phyloP scores from a whole-genome alignment of 1,140 invertebrate genomes.

The Rhagoletis pomonella region DNA sequence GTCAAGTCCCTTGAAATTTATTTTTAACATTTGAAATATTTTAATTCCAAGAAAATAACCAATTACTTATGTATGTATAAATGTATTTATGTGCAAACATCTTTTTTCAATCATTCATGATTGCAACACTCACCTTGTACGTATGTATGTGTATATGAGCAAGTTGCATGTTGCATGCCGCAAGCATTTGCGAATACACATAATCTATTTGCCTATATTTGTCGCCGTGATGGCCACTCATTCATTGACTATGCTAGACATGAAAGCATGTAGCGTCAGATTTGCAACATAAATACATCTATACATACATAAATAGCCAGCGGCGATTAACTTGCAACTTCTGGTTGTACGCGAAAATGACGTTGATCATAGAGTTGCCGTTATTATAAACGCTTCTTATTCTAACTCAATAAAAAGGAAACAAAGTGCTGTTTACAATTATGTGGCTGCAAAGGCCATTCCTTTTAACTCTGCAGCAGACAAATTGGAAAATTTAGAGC shows the following conservation, averaged over 20 bases:
- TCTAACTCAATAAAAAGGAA: too few species aligned
- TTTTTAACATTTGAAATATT: too few species aligned
- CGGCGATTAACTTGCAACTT: background rate
- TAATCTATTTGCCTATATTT: conserved; percentile 12
- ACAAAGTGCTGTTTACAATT: too few species aligned
- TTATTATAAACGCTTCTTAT: too few species aligned
- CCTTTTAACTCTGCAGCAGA: too few species aligned
- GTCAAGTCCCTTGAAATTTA: background rate
- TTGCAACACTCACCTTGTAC: background rate
- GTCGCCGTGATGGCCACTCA: background rate
- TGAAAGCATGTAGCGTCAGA: background rate
- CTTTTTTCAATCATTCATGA: background rate
- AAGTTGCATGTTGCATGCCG: background rate
- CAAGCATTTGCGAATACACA: background rate
- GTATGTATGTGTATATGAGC: background rate
- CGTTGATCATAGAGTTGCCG: background rate
- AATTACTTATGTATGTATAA: background rate
- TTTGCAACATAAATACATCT: background rate
- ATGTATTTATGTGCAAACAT: background rate
- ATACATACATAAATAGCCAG: background rate
- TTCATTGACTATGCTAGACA: background rate
- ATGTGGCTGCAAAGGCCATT: too few species aligned
- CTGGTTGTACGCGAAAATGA: background rate
- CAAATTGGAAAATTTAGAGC: too few species aligned
- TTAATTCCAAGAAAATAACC: background rate